A percentile compares a stretch with the other conserved stretches of the same genome.
These are phyloP conservation scores for Chrysina gloriosa DNA, from an alignment of 2,888 invertebrate species.

Conservation along the genomic window DNA sequence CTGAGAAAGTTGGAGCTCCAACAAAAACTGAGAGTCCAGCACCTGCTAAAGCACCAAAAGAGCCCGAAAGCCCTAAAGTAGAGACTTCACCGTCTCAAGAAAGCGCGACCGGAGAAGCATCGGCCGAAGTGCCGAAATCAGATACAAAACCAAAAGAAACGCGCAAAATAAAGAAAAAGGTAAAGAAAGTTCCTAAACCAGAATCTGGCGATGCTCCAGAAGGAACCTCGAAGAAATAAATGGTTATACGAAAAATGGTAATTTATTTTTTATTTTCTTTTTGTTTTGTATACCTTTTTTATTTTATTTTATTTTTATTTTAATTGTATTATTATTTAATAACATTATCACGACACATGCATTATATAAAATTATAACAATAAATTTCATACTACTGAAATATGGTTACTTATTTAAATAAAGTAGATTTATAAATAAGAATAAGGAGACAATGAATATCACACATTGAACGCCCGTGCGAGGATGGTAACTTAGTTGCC, in stretches of 20 bases:
- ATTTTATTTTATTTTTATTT: constrained; percentile 6
- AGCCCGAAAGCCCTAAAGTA: constrained; percentile 31
- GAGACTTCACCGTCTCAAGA: background rate
- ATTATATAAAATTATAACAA: background rate
- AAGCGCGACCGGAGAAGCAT: background rate
- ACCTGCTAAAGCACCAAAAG: constrained; percentile 45
- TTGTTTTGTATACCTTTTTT: constrained; percentile 1
- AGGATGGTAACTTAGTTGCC: too few species aligned
- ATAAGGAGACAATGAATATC: too few species aligned
- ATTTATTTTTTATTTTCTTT: constrained; percentile 18
- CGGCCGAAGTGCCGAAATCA: constrained; percentile 54
- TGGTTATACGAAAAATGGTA: background rate
- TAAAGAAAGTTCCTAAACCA: constrained; percentile 39
- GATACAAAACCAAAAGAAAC: constrained; percentile 31
- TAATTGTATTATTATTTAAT: background rate
- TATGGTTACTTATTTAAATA: background rate
- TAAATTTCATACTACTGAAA: constrained; percentile 7
- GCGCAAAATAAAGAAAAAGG: constrained; percentile 33
- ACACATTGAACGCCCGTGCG: too few species aligned
- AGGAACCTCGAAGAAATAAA: constrained; percentile 46
- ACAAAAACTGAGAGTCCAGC: constrained; percentile 48
- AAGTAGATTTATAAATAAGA: too few species aligned
- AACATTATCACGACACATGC: constrained; percentile 1
- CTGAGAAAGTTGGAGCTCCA: constrained; percentile 14
- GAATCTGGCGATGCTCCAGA: constrained; percentile 49